Evolutionary conservation across 2,888 invertebrate species (phyloP), one percentile per base, ranked within the genome.

Genomic region (Charanyca ferruginea): DNA sequence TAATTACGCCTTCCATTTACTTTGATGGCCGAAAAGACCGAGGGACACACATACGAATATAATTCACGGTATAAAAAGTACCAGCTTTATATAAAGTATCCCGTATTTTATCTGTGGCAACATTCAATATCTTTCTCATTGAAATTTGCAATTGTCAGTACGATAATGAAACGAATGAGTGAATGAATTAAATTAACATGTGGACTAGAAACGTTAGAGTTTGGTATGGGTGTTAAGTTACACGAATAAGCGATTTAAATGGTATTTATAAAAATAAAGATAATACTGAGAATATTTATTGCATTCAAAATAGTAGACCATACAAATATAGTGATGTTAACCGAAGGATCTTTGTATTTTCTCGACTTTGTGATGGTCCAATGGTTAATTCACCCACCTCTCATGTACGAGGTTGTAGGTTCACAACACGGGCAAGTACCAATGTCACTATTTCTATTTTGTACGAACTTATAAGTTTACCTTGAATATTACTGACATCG

Each of bases 141-240:
- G 52, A 53, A 65, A 48, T 73, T 73, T 76, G 63, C 66, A 78
- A 73, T 78, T 78, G 68, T 73, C 78, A 73, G 55, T 18, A 45
- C 47, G 45, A 72, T 80, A 80, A 83, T 74, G 71, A 65, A 79
- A 73, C 59, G 71, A 72, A 61, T 67, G 72, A 77, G 67, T 70
- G 63, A 75, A 54, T 77, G 70, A 65, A 79, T 70, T 74, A 38
- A 64, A 52, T 62, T 71, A 65, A 66, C 68, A 64, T 55, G 53
- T 66, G 59, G 48, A 52, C 44, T 63, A n/a, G 38, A 47, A 41
- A n/a, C 7, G 28, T 57, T 18, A 54, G 16, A 35, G 57, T 45
- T 18, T 1, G 32, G 22, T 22, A 9, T 49, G 5, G 8, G 38
- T 60, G 22, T 2, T 9, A 23, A n/a, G 6, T 7, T 32, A 48